Base-by-base conservation (phyloP, 2,797 vertebrate species). In the Oryzias dopingdopingensis region DNA sequence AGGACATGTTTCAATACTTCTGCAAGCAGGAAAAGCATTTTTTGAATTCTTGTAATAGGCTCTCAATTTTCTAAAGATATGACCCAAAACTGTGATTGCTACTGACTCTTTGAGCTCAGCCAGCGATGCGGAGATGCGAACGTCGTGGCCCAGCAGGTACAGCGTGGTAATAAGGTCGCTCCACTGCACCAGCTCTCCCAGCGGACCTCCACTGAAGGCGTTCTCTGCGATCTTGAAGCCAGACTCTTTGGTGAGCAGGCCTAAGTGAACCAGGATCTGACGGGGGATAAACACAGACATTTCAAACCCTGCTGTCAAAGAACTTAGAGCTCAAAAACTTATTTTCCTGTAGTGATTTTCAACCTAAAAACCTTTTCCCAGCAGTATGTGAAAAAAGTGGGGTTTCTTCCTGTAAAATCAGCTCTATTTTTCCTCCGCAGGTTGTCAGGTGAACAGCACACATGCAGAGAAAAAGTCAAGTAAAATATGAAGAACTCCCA, bases 151-250 rank as follows among this genome's bases (percentile, higher is more conserved):
- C 85, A 99, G 92, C 86, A 99, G 94, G 91, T 99, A 99, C 57
- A 99, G 93, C 59, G 97, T 96, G 84, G 97, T 98, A 84, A 99
- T 99, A 88, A 99, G 94, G 87, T 99, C 97, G 79, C 97, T 98
- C 97, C 97, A 99, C 82, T 99, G 97, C 70, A 99, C 96, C 90
- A 99, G 87, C 89, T 99, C 97, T 14, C 97, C 97, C 70, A 99
- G 85, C 2, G 97, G 97, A 45, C 97, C 97, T 15, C 97, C 97
- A 0, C 96, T 99, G 91, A 99, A 99, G 0, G 97, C 97, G 49
- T 96, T 98, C 84, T 99, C 97, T 52, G 97, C 97, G 14, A 99
- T 99, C 90, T 98, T 98, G 89, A 99, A 99, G 79, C 97, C 97
- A 0, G 97, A 99, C 91, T 99, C 97, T 86, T 99, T 98, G 56